A percentile compares a stretch with the other conserved stretches of the same genome.
Evolutionary conservation across 2,113 vertebrate genomes (phyloP).

Genomic region (Xiphias gladius): DNA sequence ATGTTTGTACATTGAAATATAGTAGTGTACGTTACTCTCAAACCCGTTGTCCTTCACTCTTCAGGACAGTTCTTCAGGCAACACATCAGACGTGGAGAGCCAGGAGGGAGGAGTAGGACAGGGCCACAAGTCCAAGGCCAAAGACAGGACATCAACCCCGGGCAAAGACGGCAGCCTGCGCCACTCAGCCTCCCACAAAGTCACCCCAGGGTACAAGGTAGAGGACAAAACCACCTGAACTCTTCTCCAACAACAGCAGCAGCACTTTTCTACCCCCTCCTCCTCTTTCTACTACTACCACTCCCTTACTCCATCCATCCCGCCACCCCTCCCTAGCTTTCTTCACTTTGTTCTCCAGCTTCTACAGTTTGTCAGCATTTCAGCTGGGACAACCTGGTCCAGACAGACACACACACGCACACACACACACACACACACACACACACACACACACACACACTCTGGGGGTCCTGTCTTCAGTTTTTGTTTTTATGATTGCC

Average conservation of each 20-base stretch:
- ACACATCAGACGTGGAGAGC: constrained; percentile 94
- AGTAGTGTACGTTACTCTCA: not conserved
- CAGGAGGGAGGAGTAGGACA: constrained; percentile 92
- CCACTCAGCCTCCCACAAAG: constrained; percentile 90
- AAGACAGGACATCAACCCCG: constrained; percentile 89
- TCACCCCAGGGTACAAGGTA: constrained; percentile 98
- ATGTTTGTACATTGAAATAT: not conserved
- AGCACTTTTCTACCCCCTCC: constrained; percentile 84
- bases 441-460: constrained; percentile 33
- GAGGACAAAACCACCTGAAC: constrained; percentile 99
- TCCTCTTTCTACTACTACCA: constrained; percentile 77
- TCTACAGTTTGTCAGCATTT: constrained; percentile 75
- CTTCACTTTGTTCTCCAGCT: constrained; percentile 73
- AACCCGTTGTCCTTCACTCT: constrained; percentile 38
- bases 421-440: constrained; percentile 29
- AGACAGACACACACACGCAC: constrained; percentile 43
- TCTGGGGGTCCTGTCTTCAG: constrained; percentile 50
- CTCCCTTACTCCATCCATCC: constrained; percentile 77
- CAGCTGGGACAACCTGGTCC: constrained; percentile 69
- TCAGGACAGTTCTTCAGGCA: constrained; percentile 96
- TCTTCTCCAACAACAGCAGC: constrained; percentile 87
- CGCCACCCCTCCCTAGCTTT: constrained; percentile 69
- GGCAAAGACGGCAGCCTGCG: constrained; percentile 92
- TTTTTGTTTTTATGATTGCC: constrained; percentile 63
- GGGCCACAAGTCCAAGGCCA: constrained; percentile 86